Evolutionary conservation across 2,888 invertebrate species (phyloP), one percentile per base, ranked within the genome.

Genomic region (Dasypogon diadema): DNA sequence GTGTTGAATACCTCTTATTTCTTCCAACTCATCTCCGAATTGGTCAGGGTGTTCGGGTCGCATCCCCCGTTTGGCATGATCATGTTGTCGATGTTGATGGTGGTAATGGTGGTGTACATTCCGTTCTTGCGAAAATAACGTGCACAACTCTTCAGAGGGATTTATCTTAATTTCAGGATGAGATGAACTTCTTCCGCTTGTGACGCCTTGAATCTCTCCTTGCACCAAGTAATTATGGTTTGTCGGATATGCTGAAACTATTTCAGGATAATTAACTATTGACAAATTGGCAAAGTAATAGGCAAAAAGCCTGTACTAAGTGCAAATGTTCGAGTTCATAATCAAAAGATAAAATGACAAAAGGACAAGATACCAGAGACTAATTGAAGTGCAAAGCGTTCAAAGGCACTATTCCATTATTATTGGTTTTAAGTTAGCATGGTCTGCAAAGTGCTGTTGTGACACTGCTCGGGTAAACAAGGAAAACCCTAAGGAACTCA

Each of bases 161-260:
- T 79, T 79, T 76, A 78, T 79, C 78, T 78, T 77, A 78, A 79
- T 80, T 80, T 79, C 79, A 78, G 74, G 46, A 55, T 56, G 72
- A 75, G 78, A 79, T 78, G 79, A 79, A 77, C 76, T 74, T 74
- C 75, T 77, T 80, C 80, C 80, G 75, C 77, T 77, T 76, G 77
- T 77, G 42, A 75, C 65, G 72, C 76, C 76, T 73, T 74, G 74
- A 75, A 77, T 75, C 74, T 74, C 48, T 73, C 77, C 42, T 2
- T 54, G 77, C 18, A 14, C 75, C 14, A 55, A 42, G 22, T 72
- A 34, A 5, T 54, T 16, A 4, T 18, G 70, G 30, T 21, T 22
- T 22, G 37, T n/a, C 4, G 76, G 74, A 77, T 77, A 63, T 55
- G 77, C 77, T 77, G 77, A 70, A 63, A 75, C 75, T 74, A 68